Evolutionary conservation across 1,140 invertebrate genomes (phyloP), one percentile per base, ranked within the genome.

Genomic region (Zaprionus capensis): DNA sequence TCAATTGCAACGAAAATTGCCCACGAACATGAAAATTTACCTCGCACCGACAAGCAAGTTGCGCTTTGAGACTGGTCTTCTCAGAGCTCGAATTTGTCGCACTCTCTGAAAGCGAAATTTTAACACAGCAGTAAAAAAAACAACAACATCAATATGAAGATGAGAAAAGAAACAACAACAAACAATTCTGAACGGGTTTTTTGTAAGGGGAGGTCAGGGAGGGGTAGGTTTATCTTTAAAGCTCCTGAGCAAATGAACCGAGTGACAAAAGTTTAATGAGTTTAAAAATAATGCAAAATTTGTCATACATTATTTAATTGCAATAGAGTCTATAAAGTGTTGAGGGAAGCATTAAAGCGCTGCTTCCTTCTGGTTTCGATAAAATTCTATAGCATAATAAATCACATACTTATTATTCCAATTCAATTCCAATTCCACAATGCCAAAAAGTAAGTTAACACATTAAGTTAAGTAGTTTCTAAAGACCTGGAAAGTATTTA

Each of bases 131-230:
- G 24, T 11, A 26, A 53, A 28, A 71, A 68, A 58, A 58, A 41
- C 38, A 41, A 7, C 38, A 41, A 51, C 11, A 51, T 5, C 20
- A 24, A 11, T 2, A 9, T 38, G 36, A 38, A 38, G 4, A 14
- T 38, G 36, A 5, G 14, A 38, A 12, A 38, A 5, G 31, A 12
- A 17, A 22, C 17, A 49, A 22, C 17, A 49, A 22, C 17, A 34
- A 63, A 41, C 78, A 68, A 78, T 90, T 87, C 85, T 87, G 71
- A 87, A 87, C 85, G 84, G 81, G 84, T 88, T 87, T 88, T 20
- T 1, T 12, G 41, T 46, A 46, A 38, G 41, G 41, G 41, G 14
- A 2, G 38, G 12, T 14, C 15, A 41, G 15, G 15, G 15, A 41
- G 38, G 15, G 12, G 36, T 28, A 6, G 28, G 28, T 34, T 11